Evolutionary conservation across 1,140 invertebrate species (phyloP).

Genomic region (Nomia melanderi): DNA sequence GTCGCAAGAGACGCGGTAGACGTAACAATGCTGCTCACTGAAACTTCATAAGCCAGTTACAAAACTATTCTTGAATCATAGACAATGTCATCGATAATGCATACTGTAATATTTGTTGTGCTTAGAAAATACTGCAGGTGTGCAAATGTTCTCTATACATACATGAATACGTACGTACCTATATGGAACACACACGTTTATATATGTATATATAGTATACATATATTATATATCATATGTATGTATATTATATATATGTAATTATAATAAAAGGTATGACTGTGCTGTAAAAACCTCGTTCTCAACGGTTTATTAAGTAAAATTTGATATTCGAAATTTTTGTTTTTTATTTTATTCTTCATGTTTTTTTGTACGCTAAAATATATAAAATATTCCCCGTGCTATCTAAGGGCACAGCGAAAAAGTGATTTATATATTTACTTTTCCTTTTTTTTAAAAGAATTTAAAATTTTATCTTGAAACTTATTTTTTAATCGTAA

Average conservation of each 20-base stretch:
- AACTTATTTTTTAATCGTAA: not conserved
- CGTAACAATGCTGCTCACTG: constrained; percentile 75
- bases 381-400: not conserved
- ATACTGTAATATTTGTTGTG: constrained; percentile 52
- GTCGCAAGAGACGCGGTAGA: constrained; percentile 74
- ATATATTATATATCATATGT: too few species aligned
- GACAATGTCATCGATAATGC: constrained; percentile 42
- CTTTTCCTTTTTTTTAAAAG: not conserved
- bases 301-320: constrained; percentile 26
- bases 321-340: constrained; percentile 15
- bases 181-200: constrained; percentile 24
- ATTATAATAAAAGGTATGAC: constrained; percentile 57
- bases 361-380: not conserved
- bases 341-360: constrained; percentile 26
- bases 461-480: not conserved
- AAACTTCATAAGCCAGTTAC: constrained; percentile 19
- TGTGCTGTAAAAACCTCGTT: constrained; percentile 48
- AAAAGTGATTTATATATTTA: constrained; percentile 5
- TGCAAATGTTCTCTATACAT: constrained; percentile 50
- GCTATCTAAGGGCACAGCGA: not conserved
- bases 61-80: constrained; percentile 42
- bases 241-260: constrained; percentile 30
- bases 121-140: constrained; percentile 41
- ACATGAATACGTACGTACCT: constrained; percentile 39
- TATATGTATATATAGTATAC: constrained; percentile 14